A percentile compares a stretch with the other conserved stretches of the same genome.
Evolutionary conservation across 2,888 invertebrate genomes (phyloP).

Genomic region (Holacanthella duospinosa): DNA sequence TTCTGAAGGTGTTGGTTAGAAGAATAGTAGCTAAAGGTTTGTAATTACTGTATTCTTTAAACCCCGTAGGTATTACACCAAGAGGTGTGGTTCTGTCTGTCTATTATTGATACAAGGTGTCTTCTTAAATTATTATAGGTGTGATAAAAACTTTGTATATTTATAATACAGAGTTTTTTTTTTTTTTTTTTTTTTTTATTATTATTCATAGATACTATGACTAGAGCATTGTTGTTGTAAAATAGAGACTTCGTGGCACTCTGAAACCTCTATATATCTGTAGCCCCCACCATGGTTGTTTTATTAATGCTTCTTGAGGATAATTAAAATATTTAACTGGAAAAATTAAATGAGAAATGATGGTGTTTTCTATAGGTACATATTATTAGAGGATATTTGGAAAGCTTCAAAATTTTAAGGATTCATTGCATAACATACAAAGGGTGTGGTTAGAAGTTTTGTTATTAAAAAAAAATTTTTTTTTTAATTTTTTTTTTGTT

Average conservation of each 20-base stretch:
- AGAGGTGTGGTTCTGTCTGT: background rate
- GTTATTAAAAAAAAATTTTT: no score
- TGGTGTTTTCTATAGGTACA: background rate
- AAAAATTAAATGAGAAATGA: background rate
- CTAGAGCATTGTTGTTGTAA: no score
- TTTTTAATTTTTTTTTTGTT: no score
- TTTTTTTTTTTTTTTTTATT: no score
- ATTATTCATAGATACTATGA: no score
- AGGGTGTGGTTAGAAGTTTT: background rate
- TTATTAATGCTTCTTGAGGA: background rate
- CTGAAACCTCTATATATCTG: no score
- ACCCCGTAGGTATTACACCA: no score
- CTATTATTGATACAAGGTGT: slow-evolving; percentile 2
- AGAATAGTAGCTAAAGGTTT: no score
- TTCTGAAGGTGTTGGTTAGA: no score
- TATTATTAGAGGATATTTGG: background rate
- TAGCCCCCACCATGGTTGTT: no score
- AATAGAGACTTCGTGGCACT: no score
- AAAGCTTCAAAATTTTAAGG: background rate
- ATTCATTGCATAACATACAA: background rate
- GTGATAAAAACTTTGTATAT: slow-evolving; percentile 35
- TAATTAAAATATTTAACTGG: background rate
- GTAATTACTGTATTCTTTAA: no score
- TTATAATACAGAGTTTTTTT: background rate
- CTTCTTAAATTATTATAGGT: slow-evolving; percentile 18